A percentile compares a stretch with the other conserved stretches of the same genome.
These are phyloP conservation scores for Tenthredo distinguenda DNA, from an alignment of 2,888 invertebrate species.

Conservation along the genomic window DNA sequence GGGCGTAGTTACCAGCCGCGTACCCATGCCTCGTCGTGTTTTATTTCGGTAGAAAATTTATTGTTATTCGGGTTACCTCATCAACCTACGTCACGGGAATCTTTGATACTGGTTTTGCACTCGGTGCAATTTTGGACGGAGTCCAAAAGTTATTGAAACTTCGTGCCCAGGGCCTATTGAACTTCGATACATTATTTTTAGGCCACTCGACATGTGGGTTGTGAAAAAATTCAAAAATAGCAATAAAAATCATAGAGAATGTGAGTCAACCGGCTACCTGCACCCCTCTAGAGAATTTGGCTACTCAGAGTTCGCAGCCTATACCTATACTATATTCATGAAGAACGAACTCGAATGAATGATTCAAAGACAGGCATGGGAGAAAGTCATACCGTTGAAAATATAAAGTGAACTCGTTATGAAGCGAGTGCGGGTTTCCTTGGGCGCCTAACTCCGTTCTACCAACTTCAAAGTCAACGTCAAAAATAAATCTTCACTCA, in stretches of 20 bases:
- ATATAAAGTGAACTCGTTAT: not conserved
- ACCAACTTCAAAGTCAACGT: conserved; percentile 29
- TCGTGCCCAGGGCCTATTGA: conserved; percentile 66
- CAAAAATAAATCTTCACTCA: conserved; percentile 43
- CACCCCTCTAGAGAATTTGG: not conserved
- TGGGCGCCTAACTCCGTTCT: not conserved
- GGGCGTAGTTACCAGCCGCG: not conserved
- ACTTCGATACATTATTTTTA: conserved; percentile 71
- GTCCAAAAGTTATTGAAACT: conserved; percentile 65
- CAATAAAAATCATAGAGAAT: conserved; percentile 27
- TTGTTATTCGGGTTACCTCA: conserved; percentile 68
- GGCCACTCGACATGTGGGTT: conserved; percentile 40
- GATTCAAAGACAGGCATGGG: not conserved
- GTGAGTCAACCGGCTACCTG: conserved; percentile 19
- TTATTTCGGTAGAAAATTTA: conserved; percentile 47
- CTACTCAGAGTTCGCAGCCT: not conserved
- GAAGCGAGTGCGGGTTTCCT: not conserved
- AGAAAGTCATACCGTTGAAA: conserved; percentile 14
- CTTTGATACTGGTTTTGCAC: conserved; percentile 68
- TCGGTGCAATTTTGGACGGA: conserved; percentile 67
- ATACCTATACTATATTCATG: not conserved
- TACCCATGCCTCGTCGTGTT: conserved; percentile 21
- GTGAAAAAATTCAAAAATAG: conserved; percentile 14
- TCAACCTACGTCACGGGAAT: conserved; percentile 68
- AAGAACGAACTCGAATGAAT: not conserved